Base-by-base conservation (phyloP, 2,888 invertebrate genomes). In the Netelia melanura region DNA sequence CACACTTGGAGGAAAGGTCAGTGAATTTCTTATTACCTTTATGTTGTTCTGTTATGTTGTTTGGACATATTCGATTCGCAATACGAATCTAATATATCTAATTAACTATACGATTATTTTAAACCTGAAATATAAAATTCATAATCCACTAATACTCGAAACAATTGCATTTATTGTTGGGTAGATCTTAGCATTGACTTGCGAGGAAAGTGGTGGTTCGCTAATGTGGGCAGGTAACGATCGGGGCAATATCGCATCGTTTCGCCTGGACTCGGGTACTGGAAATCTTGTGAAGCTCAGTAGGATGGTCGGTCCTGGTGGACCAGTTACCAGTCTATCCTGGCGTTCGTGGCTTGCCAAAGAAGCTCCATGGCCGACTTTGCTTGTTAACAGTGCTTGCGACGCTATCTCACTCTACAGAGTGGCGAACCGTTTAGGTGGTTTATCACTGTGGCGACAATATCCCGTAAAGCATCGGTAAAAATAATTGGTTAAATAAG, bases 161-260 rank as follows among this genome's bases (percentile, higher is more conserved):
- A 48, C 14, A 48, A 48, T 11, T 48, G 8, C 1, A 48, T 48
- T 48, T 48, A 48, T 81, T 38, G 38, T 64, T 70, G 85, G 84
- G 10, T 67, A 93, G 93, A 90, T 97, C 54, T 93, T 96, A 89
- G 95, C 97, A 9, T 94, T 98, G 88, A 96, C 97, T 0, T 97
- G 97, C 91, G 97, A 98, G 92, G 96, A 97, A 25, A 96, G 96
- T 90, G 95, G 96, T 88, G 95, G 93, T 38, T 91, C 90, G 3
- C 77, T 97, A 91, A 95, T 98, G 88, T 98, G 98, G 98, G 96
- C 97, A 58, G 97, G 97, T 70, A 97, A 97, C 93, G 97, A 97
- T 90, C 96, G 95, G 95, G 97, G 97, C 21, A 94, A 95, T 87
- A 96, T 97, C 86, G 95, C 96, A 87, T 96, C 97, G 72, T 97